phyloP scores from a whole-genome alignment of 2,113 vertebrate genomes.

The Lichenostomus cassidix region DNA sequence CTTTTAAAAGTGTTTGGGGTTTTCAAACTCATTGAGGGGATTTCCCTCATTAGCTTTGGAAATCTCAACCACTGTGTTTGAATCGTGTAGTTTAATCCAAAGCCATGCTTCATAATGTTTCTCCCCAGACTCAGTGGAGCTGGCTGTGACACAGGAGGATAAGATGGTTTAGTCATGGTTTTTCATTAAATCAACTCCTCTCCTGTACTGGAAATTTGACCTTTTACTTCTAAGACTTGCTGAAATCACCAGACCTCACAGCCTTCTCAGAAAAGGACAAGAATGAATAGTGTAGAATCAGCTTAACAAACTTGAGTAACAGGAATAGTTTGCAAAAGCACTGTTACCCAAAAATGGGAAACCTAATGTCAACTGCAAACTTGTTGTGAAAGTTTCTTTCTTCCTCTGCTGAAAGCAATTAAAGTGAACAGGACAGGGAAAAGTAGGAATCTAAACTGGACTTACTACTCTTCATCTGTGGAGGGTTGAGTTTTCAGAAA shows the following conservation, averaged over 20 bases:
- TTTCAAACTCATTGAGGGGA: constrained; percentile 18
- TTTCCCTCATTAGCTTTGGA: constrained; percentile 45
- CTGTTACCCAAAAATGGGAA: constrained; percentile 35
- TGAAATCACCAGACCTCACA: constrained; percentile 23
- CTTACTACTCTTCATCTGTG: background rate
- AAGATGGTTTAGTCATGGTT: constrained; percentile 18
- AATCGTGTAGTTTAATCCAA: background rate
- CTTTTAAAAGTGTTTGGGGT: background rate
- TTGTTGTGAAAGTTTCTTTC: constrained; percentile 12
- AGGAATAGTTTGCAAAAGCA: constrained; percentile 5
- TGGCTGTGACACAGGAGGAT: background rate
- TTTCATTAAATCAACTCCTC: background rate
- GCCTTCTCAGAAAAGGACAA: background rate
- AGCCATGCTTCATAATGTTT: background rate
- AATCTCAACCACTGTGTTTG: background rate
- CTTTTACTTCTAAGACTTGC: constrained; percentile 21
- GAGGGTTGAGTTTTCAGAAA: background rate
- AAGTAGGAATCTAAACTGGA: constrained; percentile 8
- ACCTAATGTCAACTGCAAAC: background rate
- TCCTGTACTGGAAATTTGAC: constrained; percentile 11
- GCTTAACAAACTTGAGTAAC: constrained; percentile 37
- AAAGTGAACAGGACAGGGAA: background rate
- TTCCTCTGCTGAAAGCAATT: background rate
- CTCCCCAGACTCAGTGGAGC: background rate
- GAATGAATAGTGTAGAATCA: constrained; percentile 3